Percentiles rank a stretch among this genome's conserved stretches.
Conservation (phyloP, 2,888 invertebrate species). For the Anoplius nigerrimus region DNA sequence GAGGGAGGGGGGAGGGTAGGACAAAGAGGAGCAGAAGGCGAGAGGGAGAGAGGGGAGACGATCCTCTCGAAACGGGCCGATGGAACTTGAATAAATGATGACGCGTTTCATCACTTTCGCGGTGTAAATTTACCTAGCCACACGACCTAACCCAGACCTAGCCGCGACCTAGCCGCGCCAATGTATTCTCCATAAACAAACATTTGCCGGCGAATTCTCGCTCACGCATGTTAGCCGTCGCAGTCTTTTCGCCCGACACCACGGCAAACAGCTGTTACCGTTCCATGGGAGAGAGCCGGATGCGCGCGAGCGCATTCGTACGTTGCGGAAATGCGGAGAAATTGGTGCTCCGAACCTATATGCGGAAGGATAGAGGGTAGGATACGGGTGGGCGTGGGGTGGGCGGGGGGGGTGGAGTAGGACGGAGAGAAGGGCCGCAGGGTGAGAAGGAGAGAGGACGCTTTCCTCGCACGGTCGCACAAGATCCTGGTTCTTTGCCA, state of each 20-base stretch:
- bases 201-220: constrained; percentile 36
- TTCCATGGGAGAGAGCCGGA: constrained; percentile 36
- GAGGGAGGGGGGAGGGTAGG: not conserved
- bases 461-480: constrained; percentile 45
- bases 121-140: too few relatives aligned
- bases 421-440: not conserved
- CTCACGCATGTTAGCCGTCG: constrained; percentile 23
- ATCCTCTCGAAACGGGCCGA: not conserved
- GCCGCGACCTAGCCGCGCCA: too few relatives aligned
- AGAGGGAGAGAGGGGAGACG: not conserved
- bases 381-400: not conserved
- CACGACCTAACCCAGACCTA: too few relatives aligned
- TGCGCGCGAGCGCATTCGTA: constrained; percentile 17
- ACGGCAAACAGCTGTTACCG: constrained; percentile 43
- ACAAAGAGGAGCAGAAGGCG: not conserved
- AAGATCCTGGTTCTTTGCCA: constrained; percentile 55
- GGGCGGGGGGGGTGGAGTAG: not conserved
- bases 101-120: too few relatives aligned
- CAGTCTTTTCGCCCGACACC: constrained; percentile 13
- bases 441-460: constrained; percentile 20
- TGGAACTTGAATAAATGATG: not conserved
- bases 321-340: not conserved
- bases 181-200: constrained; percentile 33
- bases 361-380: not conserved
- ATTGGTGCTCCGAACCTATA: not conserved